Conservation (phyloP, 2,113 vertebrate genomes). For the Zosterops borbonicus region DNA sequence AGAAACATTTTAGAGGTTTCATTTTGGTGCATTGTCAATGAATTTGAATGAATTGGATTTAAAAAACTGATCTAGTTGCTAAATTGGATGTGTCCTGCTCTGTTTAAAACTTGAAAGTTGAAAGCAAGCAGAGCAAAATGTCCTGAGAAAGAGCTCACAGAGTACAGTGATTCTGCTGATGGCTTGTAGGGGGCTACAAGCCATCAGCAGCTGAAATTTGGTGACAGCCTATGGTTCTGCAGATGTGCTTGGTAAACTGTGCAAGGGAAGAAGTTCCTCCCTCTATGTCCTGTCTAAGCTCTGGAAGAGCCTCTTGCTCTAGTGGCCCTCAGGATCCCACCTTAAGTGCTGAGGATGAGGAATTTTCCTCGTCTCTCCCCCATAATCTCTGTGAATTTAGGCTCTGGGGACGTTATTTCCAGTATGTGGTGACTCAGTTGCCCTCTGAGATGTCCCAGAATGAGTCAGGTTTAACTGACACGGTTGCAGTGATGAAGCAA, state of each 20-base stretch:
- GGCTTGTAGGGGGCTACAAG: not conserved
- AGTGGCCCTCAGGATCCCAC: not conserved
- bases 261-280: not conserved
- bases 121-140: not conserved
- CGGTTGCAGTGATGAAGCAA: accelerated
- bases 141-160: not conserved
- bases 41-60: not conserved
- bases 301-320: not conserved
- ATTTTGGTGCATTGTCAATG: not conserved
- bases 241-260: not conserved
- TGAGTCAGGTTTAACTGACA: not conserved
- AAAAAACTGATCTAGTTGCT: not conserved
- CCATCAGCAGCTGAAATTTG: not conserved
- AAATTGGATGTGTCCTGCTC: not conserved
- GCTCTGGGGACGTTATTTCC: not conserved
- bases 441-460: not conserved
- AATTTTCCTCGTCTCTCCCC: not conserved
- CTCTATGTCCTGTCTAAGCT: not conserved
- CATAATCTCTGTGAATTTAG: not conserved
- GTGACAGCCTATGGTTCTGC: not conserved
- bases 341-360: not conserved
- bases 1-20: not conserved
- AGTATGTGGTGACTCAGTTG: not conserved
- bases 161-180: not conserved
- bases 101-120: not conserved